These are phyloP conservation scores for Alligator sinensis DNA, from an alignment of 2,113 vertebrate genomes.

Conservation along the genomic window DNA sequence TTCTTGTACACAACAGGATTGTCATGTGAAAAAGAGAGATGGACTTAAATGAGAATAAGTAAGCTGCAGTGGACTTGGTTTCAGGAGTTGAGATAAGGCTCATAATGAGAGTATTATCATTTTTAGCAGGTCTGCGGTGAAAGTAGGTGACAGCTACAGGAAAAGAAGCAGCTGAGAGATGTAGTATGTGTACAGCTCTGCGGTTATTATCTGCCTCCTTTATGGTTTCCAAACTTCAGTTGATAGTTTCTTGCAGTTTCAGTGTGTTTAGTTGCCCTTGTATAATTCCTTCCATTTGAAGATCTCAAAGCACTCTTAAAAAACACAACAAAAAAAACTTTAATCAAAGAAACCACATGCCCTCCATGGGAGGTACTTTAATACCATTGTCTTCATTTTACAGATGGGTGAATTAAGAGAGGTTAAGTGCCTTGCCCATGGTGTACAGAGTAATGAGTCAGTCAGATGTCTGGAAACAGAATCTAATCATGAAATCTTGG, in stretches of 20 bases:
- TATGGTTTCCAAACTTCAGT: accelerated
- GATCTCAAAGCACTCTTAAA: not conserved
- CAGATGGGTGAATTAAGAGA: not conserved
- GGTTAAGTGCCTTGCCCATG: not conserved
- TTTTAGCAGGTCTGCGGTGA: not conserved
- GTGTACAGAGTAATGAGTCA: not conserved
- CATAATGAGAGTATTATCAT: not conserved
- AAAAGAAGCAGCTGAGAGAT: not conserved
- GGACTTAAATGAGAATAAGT: not conserved
- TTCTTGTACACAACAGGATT: not conserved
- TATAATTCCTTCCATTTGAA: not conserved
- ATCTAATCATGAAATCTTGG: not conserved
- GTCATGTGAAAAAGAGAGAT: not conserved
- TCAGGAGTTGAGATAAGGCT: not conserved
- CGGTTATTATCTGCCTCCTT: not conserved
- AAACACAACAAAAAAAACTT: not conserved
- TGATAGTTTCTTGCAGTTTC: not conserved
- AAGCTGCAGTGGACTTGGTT: not conserved
- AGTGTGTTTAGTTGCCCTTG: not conserved
- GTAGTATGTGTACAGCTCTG: not conserved
- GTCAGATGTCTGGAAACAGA: not conserved
- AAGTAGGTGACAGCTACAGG: not conserved
- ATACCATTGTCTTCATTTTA: constrained; percentile 1
- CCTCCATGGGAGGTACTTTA: not conserved
- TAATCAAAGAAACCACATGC: not conserved